Conservation (phyloP, 2,888 invertebrate genomes). For the Dysmachus trigonus region DNA sequence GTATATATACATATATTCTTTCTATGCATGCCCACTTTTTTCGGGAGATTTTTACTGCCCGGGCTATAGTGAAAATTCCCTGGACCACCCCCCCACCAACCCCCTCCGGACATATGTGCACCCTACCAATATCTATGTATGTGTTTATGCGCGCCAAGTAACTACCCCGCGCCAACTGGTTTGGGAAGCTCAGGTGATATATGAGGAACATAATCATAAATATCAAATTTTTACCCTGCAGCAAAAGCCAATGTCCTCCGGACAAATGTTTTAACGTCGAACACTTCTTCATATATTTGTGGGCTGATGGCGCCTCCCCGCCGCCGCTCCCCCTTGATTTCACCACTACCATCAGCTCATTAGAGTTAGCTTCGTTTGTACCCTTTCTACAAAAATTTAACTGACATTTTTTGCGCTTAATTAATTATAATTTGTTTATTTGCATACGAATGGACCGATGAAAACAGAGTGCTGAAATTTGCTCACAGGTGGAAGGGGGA, state of each 20-base stretch:
- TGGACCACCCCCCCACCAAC: neutral
- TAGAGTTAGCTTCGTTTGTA: neutral
- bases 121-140: neutral
- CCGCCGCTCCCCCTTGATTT: neutral
- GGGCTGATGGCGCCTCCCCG: neutral
- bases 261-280: constrained; percentile 38
- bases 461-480: neutral
- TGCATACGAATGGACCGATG: neutral
- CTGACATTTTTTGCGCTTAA: neutral
- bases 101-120: neutral
- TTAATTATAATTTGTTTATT: neutral
- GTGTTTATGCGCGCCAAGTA: constrained; percentile 26
- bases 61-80: constrained; percentile 5
- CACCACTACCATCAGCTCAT: neutral
- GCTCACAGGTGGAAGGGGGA: neutral
- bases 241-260: constrained; percentile 26
- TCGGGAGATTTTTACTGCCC: constrained; percentile 24
- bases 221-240: constrained; percentile 49
- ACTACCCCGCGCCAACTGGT: constrained; percentile 12
- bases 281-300: constrained; percentile 16
- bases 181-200: constrained; percentile 47
- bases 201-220: constrained; percentile 51
- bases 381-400: neutral
- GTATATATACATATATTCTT: too few relatives aligned
- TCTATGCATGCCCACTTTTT: constrained; percentile 34